Base-by-base conservation (phyloP, 2,113 vertebrate genomes). In the Lota lota region DNA sequence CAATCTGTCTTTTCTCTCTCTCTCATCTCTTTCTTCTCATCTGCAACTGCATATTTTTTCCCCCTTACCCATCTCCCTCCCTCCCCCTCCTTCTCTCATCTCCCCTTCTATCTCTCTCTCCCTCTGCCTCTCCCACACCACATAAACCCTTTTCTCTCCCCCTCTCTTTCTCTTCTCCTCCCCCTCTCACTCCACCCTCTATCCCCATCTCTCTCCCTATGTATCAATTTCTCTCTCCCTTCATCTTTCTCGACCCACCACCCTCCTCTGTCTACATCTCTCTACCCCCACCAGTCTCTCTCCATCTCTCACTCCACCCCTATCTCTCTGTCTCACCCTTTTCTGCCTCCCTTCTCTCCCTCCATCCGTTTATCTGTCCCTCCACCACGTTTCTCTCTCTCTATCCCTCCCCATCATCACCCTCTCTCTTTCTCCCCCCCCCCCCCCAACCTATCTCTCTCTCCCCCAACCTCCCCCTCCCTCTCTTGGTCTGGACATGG, bases 401-500 rank as follows among this genome's bases (percentile, higher is more conserved):
- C 59, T 1, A 20, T 16, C 14, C 21, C 1, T 6, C 59, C 2
- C 20, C 24, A 11, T 28, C 17, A 7, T 18, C 4, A 33, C 28
- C 28, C 4, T 33, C 28, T 33, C 28, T 33, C 24, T 28, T 6
- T 33, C 28, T 33, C 67, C 18, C 83, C 56, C 54, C 47, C 66
- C 68, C 67, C 66, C 18, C 17, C 16, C n/a, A 18, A 19, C 56
- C 56, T 12, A 7, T 24, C 74, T 33, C 28, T 6, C 28, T 33
- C 28, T 6, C 28, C 28, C 28, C 28, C 28, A 33, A 33, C 28
- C 28, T 6, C 7, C 28, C 28, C 28, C 28, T 5, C 68, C 80
- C 80, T 85, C 75, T 78, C 81, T 70, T 85, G 84, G 85, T 33
- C 28, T 81, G 82, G 83, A 84, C 82, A 79, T 74, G 75, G 72